Evolutionary conservation across 1,140 invertebrate species (phyloP).

Genomic region (Brachionus rotundiformis): DNA sequence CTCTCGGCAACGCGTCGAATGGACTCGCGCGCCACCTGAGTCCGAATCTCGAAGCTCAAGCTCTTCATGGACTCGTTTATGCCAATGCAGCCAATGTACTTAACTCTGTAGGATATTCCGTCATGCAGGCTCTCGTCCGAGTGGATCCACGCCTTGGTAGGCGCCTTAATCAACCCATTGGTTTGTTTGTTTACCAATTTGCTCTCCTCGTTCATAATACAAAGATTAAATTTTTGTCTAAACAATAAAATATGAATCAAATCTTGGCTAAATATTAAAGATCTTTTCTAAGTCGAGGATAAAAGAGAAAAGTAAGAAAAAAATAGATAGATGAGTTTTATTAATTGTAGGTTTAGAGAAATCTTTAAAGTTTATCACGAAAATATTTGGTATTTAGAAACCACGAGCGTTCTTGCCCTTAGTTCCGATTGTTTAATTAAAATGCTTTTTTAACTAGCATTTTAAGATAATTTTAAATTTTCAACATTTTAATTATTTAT

Average conservation of each 20-base stretch:
- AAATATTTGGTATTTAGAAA: slow-evolving; percentile 38
- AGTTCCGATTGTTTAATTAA: background rate
- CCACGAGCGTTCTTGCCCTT: background rate
- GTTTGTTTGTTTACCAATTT: background rate
- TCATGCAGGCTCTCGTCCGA: slow-evolving; percentile 18
- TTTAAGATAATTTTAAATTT: slow-evolving; percentile 7
- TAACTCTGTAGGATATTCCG: slow-evolving; percentile 35
- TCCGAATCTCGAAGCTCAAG: slow-evolving; percentile 42
- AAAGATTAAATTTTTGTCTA: slow-evolving; percentile 30
- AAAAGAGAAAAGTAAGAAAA: background rate
- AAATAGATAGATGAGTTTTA: background rate
- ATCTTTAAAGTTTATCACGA: slow-evolving; percentile 46
- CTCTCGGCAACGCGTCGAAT: slow-evolving; percentile 41
- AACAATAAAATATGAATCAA: slow-evolving; percentile 31
- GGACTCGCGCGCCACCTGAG: slow-evolving; percentile 43
- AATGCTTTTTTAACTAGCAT: background rate
- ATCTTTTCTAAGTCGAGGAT: background rate
- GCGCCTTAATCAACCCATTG: background rate
- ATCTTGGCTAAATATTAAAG: slow-evolving; percentile 43
- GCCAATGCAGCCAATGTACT: slow-evolving; percentile 36
- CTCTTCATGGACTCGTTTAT: slow-evolving; percentile 51
- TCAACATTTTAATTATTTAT: slow-evolving; percentile 4
- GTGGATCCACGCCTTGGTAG: slow-evolving; percentile 5
- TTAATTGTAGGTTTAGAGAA: slow-evolving; percentile 19
- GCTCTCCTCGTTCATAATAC: slow-evolving; percentile 39